A percentile compares a stretch with the other conserved stretches of the same genome.
Evolutionary conservation across 2,797 vertebrate species (phyloP).

Genomic region (Knipowitschia caucasica): DNA sequence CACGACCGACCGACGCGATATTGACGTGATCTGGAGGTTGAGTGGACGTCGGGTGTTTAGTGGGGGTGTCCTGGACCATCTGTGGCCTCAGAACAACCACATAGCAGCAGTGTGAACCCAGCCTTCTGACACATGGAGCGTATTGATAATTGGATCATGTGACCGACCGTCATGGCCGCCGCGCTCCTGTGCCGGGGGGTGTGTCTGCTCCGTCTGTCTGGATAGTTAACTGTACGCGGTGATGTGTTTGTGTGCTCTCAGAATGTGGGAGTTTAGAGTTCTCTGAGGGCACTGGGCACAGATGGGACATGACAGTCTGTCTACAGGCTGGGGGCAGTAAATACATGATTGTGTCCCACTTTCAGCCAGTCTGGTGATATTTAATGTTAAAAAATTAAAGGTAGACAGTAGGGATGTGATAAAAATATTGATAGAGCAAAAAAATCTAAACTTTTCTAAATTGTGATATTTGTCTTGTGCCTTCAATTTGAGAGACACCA

Average conservation of each 20-base stretch:
- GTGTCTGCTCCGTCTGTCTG: conserved; percentile 46
- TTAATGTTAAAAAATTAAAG: neutral
- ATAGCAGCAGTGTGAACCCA: neutral
- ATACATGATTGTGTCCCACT: conserved; percentile 1
- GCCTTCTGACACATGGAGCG: neutral
- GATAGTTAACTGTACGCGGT: conserved; percentile 26
- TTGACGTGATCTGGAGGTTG: too few species aligned
- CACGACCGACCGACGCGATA: too few species aligned
- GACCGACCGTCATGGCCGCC: conserved; percentile 35
- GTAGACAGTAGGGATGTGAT: neutral
- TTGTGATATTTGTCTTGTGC: too few species aligned
- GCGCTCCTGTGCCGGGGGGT: conserved; percentile 8
- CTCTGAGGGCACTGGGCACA: conserved; percentile 23
- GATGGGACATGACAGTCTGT: conserved; percentile 17
- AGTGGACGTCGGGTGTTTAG: too few species aligned
- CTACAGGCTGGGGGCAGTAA: neutral
- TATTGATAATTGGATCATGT: conserved; percentile 45
- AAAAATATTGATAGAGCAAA: too few species aligned
- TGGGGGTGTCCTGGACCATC: neutral
- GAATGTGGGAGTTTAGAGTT: conserved; percentile 24
- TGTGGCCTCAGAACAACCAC: too few species aligned
- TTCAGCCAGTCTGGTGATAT: neutral
- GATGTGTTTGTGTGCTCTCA: conserved; percentile 34
- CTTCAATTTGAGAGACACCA: too few species aligned
- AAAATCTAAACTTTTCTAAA: too few species aligned